Evolutionary conservation across 53 echinoderm and acorn worm species (phyloP), one percentile per base, ranked within the genome.

Genomic region (Paracentrotus lividus): DNA sequence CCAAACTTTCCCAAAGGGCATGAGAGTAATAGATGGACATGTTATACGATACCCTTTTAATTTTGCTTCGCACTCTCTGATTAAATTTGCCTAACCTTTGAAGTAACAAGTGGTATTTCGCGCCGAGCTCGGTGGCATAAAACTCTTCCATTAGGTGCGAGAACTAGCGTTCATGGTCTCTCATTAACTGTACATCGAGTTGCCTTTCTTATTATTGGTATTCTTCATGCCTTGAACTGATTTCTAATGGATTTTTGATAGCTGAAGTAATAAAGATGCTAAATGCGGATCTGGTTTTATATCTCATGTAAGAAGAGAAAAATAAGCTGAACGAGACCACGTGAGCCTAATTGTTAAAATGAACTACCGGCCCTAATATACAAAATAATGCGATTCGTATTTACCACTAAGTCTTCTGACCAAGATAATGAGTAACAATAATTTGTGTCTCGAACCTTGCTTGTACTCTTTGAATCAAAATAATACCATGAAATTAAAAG

Each of bases 21-120:
- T n/a, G n/a, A n/a, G n/a, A n/a, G 64, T 29, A 8, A 6, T 64
- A 29, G 8, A 31, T 64, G 10, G 27, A 29, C 64, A 27, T 31
- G 64, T 64, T 10, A 64, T 64, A 64, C 27, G 64, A 64, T 64
- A 64, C 64, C 18, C 64, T 29, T 64, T 64, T 64, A 64, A 64
- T 64, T 29, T 8, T 27, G 64, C 31, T 31, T 10, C 27, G 64
- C 64, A 26, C 31, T 0, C 64, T 64, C 9, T 3, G 31, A 64
- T 64, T 64, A 31, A 64, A 64, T 64, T 64, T 64, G 64, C 64
- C 64, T 64, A 31, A 64, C 64, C 64, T 29, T 29, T 64, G 29
- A n/a, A n/a, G n/a, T 13, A 64, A 64, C 31, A 64, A 64, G 64
- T 64, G 31, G 64, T 64, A 10, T 64, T 4, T 27, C 2, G n/a